Evolutionary conservation across 2,888 invertebrate genomes (phyloP).

Genomic region (Vanessa cardui): DNA sequence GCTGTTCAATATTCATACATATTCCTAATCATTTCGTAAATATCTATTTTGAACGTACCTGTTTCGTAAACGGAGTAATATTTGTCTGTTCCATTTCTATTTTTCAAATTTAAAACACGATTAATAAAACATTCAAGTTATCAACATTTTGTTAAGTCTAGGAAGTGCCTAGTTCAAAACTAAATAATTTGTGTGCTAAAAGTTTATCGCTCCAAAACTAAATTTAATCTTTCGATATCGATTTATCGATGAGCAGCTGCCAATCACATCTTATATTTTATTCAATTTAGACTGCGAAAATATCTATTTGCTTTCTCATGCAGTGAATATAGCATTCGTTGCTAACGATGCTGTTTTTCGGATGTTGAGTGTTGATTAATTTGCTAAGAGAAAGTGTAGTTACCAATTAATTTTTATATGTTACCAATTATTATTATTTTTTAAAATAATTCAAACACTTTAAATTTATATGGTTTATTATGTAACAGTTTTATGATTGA

Average conservation of each 20-base stretch:
- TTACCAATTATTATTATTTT: too few species aligned
- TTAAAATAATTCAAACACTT: too few species aligned
- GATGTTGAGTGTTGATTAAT: too few species aligned
- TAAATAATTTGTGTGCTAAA: not conserved
- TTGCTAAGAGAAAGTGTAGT: too few species aligned
- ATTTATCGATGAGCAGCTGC: conserved; percentile 14
- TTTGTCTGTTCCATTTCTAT: conserved; percentile 15
- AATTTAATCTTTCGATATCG: conserved; percentile 25
- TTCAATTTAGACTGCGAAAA: not conserved
- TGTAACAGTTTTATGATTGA: too few species aligned
- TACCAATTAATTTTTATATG: too few species aligned
- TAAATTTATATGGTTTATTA: too few species aligned
- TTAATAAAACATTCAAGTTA: not conserved
- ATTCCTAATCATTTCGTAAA: not conserved
- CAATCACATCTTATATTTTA: conserved; percentile 1
- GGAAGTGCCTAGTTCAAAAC: not conserved
- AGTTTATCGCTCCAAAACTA: not conserved
- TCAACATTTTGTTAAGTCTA: not conserved
- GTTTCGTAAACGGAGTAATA: conserved; percentile 53
- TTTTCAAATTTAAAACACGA: not conserved
- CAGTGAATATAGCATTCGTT: too few species aligned
- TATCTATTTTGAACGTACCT: conserved; percentile 46
- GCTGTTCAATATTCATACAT: too few species aligned
- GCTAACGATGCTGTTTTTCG: too few species aligned
- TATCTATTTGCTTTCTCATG: too few species aligned